Percentiles rank a stretch among this genome's conserved stretches.
Conservation (phyloP, 2,888 invertebrate genomes). For the Chaitophorus viminalis region DNA sequence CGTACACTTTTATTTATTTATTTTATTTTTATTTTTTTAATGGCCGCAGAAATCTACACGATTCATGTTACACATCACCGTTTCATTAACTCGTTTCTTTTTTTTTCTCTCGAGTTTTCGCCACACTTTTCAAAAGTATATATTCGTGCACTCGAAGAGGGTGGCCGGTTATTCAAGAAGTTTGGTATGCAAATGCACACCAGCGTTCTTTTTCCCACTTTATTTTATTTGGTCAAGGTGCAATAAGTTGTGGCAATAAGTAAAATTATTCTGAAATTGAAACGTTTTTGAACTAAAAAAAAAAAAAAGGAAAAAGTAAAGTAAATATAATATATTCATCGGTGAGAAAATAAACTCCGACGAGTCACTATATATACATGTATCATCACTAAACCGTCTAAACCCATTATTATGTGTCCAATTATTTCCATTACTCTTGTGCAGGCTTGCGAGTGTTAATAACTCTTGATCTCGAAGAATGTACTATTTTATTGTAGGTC, state of each 20-base stretch:
- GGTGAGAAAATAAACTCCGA: constrained; percentile 3
- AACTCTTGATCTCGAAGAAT: background rate
- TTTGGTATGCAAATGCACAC: constrained; percentile 35
- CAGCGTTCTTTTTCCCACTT: background rate
- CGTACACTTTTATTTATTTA: background rate
- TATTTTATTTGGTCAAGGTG: constrained; percentile 17
- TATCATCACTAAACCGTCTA: background rate
- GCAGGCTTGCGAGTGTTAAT: background rate
- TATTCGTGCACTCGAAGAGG: background rate
- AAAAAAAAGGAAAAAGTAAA: background rate
- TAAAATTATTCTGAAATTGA: constrained; percentile 34
- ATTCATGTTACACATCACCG: constrained; percentile 24
- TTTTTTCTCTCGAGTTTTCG: background rate
- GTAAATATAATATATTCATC: background rate
- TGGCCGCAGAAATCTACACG: constrained; percentile 31
- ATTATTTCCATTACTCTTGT: constrained; percentile 12
- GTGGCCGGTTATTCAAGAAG: constrained; percentile 32
- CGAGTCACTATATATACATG: background rate
- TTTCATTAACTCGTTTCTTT: constrained; percentile 45
- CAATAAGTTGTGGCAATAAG: background rate
- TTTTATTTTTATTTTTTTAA: background rate
- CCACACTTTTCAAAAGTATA: constrained; percentile 20
- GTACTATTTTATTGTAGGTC: background rate
- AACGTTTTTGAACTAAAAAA: background rate
- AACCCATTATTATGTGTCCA: background rate